Evolutionary conservation across 2,888 invertebrate species (phyloP), one percentile per base, ranked within the genome.

Genomic region (Onchidella celtica): DNA sequence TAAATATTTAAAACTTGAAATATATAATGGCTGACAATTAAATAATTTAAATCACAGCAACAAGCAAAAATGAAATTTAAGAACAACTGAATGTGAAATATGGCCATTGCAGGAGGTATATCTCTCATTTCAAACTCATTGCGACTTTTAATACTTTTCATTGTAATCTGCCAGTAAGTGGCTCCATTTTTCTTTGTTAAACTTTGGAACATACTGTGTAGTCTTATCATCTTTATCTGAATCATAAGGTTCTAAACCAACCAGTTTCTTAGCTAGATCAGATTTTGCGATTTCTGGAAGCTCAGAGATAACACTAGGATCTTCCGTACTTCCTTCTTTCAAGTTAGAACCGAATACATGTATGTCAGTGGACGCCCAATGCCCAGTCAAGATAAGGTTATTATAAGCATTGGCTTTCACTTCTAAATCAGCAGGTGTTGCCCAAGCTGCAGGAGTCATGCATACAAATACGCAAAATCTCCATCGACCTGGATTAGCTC

Each of bases 381-480:
- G 91, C 11, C 87, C 85, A 1, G 90, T 88, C 78, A 87, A 85
- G 0, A 47, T 66, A 69, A 88, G 79, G 3, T 87, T 78, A 6
- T 86, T 59, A 74, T 89, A 91, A 0, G 90, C 90, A 32, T 87
- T 63, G 21, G 82, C 79, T 81, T 90, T 91, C 6, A 83, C 38
- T 21, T 83, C 66, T n/a, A 90, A 63, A 63, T 90, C 90, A 21
- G 84, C 40, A 29, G 83, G 47, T 3, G 83, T 83, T n/a, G 89
- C 88, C 91, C 91, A 91, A 21, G 83, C 84, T 4, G 90, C 90
- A 0, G 91, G 91, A 0, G 88, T 87, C 91, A 90, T 91, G 82
- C 89, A 90, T 9, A 89, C 89, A 69, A 90, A 90, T 0, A 87
- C 86, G 68, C 88, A 88, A 73, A 82, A 91, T 24, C 91, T 88